Percentiles rank a stretch among this genome's conserved stretches.
phyloP scores from a whole-genome alignment of 2,113 vertebrate genomes.

The Proteles cristata region DNA sequence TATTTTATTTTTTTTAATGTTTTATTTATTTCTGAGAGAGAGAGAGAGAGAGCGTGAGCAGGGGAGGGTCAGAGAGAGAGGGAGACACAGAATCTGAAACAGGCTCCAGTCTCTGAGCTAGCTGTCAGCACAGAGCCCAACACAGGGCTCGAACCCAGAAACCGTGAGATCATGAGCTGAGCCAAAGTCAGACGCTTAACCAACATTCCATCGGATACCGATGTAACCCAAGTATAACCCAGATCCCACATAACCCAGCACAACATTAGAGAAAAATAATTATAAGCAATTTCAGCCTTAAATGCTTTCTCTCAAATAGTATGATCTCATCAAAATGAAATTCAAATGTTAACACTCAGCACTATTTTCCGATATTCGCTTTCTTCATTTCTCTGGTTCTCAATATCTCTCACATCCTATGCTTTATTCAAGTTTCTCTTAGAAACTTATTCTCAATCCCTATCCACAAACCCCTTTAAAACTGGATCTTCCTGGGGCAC shows the following conservation, averaged over 20 bases:
- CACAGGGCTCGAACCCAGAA: no score
- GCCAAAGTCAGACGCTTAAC: no score
- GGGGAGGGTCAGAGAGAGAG: no score
- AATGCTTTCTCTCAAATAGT: not conserved
- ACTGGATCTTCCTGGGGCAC: not conserved
- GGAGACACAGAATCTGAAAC: no score
- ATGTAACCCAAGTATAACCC: not conserved
- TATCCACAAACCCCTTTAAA: not conserved
- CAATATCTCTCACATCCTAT: not conserved
- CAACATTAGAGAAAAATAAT: slow-evolving; percentile 10
- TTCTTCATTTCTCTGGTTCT: not conserved
- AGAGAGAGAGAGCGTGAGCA: no score
- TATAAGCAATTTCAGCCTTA: not conserved
- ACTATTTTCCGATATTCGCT: not conserved
- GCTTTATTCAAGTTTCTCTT: not conserved
- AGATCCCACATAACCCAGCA: not conserved
- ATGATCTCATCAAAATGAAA: not conserved
- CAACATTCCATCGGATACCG: not conserved
- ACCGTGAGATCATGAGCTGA: no score
- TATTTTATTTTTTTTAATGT: no score
- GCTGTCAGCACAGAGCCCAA: no score
- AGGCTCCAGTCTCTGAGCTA: no score
- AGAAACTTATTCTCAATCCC: not conserved
- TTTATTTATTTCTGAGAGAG: no score
- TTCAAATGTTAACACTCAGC: not conserved